Percentiles rank a stretch among this genome's conserved stretches.
Conservation (phyloP, 1,140 invertebrate genomes). For the Pseudomyrmex gracilis region DNA sequence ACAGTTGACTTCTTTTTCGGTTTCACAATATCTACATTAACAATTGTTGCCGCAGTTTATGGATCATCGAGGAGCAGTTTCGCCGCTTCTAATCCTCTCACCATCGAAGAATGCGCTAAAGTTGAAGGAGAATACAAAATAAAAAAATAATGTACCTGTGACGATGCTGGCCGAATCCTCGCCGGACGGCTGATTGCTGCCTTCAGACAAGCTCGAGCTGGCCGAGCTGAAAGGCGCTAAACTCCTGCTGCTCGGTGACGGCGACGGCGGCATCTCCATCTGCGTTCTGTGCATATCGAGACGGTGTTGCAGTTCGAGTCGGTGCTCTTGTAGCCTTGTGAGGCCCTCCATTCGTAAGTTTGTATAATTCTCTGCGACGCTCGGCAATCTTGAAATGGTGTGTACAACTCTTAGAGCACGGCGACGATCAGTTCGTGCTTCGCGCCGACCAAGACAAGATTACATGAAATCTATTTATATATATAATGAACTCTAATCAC, state of each 20-base stretch:
- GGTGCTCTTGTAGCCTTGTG: conserved; percentile 84
- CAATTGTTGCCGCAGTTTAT: conserved; percentile 6
- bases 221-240: conserved; percentile 94
- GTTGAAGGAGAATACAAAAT: conserved; percentile 29
- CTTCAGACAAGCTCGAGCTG: conserved; percentile 93
- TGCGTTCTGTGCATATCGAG: conserved; percentile 83
- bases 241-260: conserved; percentile 93
- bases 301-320: conserved; percentile 84
- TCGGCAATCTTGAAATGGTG: conserved; percentile 84
- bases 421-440: conserved; percentile 36
- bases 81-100: conserved; percentile 38
- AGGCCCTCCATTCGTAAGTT: conserved; percentile 85
- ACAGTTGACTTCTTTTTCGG: conserved; percentile 33
- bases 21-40: not conserved
- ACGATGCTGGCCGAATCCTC: conserved; percentile 94
- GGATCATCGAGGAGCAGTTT: conserved; percentile 45
- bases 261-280: conserved; percentile 90
- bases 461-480: too few species aligned
- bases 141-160: conserved; percentile 89
- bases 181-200: conserved; percentile 90
- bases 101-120: not conserved
- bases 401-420: conserved; percentile 60
- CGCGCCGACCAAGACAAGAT: conserved; percentile 19
- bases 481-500: too few species aligned
- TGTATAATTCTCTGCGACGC: conserved; percentile 83